These are phyloP conservation scores for Pionites leucogaster DNA, from an alignment of 2,113 vertebrate genomes.

Conservation along the genomic window DNA sequence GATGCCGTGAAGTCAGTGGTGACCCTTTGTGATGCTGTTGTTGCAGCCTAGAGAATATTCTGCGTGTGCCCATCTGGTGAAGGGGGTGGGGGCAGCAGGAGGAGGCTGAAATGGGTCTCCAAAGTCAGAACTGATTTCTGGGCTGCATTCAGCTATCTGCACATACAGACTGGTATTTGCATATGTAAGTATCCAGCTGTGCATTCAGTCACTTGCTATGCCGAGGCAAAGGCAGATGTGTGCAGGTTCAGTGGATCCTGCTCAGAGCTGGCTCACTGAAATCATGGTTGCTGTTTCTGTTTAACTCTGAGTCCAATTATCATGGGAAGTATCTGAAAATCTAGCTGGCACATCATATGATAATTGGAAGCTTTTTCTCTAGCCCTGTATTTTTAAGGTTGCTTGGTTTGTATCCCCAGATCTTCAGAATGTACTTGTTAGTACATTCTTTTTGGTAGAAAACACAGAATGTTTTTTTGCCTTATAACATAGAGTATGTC, in stretches of 20 bases:
- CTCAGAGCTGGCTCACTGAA: not conserved
- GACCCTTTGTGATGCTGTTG: not conserved
- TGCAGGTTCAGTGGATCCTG: not conserved
- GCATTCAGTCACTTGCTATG: not conserved
- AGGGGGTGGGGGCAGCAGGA: not conserved
- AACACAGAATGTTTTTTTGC: not conserved
- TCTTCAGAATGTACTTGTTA: not conserved
- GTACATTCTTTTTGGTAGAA: not conserved
- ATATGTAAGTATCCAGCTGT: conserved; percentile 43
- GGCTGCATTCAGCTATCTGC: not conserved
- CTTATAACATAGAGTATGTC: not conserved
- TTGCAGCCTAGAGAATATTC: not conserved
- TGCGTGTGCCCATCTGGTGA: not conserved
- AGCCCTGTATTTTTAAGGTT: not conserved
- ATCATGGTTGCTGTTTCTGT: not conserved
- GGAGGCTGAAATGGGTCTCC: rapidly evolving
- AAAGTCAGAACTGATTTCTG: not conserved
- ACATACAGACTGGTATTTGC: not conserved
- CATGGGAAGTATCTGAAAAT: not conserved
- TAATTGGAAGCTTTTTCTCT: not conserved
- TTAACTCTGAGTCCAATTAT: not conserved
- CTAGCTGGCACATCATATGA: rapidly evolving
- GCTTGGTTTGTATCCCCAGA: not conserved
- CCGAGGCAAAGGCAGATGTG: not conserved
- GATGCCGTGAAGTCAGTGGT: not conserved